phyloP scores from a whole-genome alignment of 2,888 invertebrate species.

The Cepaea hortensis region DNA sequence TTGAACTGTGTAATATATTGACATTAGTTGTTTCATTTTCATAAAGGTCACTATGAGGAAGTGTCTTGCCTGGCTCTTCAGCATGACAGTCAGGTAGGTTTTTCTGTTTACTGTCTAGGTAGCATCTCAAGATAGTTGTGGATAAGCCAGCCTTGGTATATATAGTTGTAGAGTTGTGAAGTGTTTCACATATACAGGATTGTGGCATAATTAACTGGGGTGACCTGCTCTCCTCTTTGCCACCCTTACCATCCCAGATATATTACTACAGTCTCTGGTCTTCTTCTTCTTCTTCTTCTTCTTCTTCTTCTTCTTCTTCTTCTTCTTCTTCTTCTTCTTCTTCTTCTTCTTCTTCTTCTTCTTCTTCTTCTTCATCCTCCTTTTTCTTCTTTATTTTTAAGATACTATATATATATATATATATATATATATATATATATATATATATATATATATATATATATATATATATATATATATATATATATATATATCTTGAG shows the following conservation, averaged over 20 bases:
- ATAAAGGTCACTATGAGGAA: slow-evolving; percentile 73
- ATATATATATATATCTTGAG: background rate
- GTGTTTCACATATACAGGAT: too few species aligned
- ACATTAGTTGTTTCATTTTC: slow-evolving; percentile 2
- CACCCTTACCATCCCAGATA: background rate
- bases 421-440: background rate
- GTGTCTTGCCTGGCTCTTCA: slow-evolving; percentile 73
- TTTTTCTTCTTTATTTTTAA: too few species aligned
- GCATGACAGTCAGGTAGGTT: slow-evolving; percentile 72
- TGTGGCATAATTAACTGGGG: too few species aligned
- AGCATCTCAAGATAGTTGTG: background rate
- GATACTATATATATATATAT: background rate
- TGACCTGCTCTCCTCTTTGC: too few species aligned
- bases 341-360: background rate
- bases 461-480: background rate
- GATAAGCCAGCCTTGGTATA: background rate
- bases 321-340: background rate
- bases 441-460: background rate
- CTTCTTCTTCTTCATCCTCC: background rate
- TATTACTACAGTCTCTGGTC: background rate
- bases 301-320: background rate
- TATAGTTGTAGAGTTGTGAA: background rate
- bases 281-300: background rate
- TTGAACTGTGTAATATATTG: background rate
- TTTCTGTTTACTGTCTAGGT: background rate